Evolutionary conservation across 2,113 vertebrate species (phyloP).

Genomic region (Macheiramphus alcinus): DNA sequence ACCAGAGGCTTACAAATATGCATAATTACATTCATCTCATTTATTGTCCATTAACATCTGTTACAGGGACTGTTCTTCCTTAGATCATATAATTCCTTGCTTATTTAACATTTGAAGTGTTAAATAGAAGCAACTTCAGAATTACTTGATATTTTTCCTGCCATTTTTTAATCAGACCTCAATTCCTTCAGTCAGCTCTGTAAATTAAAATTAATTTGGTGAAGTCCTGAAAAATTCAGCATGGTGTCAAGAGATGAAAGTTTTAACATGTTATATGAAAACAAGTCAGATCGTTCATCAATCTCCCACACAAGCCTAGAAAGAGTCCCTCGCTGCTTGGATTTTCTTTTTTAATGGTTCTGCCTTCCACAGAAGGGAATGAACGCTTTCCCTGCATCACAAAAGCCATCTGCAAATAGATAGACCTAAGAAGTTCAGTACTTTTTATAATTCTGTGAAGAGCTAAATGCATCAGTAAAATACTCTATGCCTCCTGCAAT

Average conservation of each 20-base stretch:
- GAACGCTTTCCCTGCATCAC: background rate
- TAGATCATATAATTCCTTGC: background rate
- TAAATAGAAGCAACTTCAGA: background rate
- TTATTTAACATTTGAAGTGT: background rate
- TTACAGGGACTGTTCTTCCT: background rate
- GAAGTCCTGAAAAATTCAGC: background rate
- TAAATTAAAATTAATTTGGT: background rate
- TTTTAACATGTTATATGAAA: background rate
- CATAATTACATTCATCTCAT: background rate
- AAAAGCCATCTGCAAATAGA: constrained; percentile 4
- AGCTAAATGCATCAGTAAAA: constrained; percentile 23
- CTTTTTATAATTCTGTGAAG: background rate
- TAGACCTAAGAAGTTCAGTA: background rate
- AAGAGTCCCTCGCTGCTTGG: background rate
- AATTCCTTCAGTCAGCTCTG: background rate
- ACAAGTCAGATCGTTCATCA: background rate
- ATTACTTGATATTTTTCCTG: background rate
- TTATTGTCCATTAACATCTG: background rate
- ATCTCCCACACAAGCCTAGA: background rate
- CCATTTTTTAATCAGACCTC: background rate
- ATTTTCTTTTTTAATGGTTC: background rate
- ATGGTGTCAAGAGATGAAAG: background rate
- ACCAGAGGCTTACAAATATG: background rate
- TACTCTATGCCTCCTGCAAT: background rate
- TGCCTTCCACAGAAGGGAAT: background rate